phyloP scores from a whole-genome alignment of 2,797 vertebrate species.

The Coendou prehensilis region DNA sequence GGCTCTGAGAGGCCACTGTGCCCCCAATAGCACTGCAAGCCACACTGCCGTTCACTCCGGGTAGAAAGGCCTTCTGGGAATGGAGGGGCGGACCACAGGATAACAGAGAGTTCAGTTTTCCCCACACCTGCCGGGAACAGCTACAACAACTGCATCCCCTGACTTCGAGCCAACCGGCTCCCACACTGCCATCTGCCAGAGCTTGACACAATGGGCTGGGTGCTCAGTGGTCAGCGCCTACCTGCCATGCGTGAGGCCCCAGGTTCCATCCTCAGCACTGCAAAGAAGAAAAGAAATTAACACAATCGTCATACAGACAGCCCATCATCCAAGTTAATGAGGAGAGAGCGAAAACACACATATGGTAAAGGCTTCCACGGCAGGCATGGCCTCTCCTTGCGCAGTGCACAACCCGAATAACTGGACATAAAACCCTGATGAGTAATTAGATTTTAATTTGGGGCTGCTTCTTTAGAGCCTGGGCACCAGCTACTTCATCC shows the following conservation, averaged over 20 bases:
- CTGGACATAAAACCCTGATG: neutral
- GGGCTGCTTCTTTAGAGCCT: neutral
- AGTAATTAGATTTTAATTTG: neutral
- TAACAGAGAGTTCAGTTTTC: neutral
- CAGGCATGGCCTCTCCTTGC: neutral
- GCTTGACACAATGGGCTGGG: neutral
- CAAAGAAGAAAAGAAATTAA: accelerated
- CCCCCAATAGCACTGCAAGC: neutral
- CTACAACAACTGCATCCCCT: neutral
- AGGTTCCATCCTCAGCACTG: neutral
- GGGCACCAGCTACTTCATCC: neutral
- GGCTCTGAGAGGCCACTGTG: neutral
- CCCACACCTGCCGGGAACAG: neutral
- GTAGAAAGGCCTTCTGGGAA: neutral
- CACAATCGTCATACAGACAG: accelerated
- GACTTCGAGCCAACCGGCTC: neutral
- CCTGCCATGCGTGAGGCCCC: neutral
- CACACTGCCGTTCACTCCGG: neutral
- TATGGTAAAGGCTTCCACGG: neutral
- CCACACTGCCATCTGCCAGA: neutral
- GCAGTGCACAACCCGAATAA: neutral
- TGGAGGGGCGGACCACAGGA: neutral
- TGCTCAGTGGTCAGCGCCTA: too few relatives aligned
- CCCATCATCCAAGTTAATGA: too few relatives aligned
- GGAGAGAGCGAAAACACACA: neutral